phyloP scores from a whole-genome alignment of 2,888 invertebrate genomes.

The Tiliacea aurago region DNA sequence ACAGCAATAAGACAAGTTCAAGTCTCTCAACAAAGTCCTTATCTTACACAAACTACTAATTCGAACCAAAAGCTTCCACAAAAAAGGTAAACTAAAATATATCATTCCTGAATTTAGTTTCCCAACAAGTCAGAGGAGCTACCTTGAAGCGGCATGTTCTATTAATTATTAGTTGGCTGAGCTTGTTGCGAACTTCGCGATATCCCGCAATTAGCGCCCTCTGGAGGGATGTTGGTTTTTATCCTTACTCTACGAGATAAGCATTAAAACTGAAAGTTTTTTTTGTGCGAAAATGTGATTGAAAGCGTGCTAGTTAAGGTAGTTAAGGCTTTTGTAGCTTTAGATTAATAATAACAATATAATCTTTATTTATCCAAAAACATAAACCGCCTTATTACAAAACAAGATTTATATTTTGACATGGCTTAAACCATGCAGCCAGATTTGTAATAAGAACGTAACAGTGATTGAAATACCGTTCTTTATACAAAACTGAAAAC shows the following conservation, averaged over 20 bases:
- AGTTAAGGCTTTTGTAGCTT: background rate
- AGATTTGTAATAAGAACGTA: no score
- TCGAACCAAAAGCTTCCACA: background rate
- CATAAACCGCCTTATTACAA: no score
- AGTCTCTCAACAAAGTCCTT: background rate
- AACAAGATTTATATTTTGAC: no score
- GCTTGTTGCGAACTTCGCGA: slow-evolving; percentile 60
- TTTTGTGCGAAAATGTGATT: slow-evolving; percentile 12
- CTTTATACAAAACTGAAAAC: no score
- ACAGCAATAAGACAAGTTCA: background rate
- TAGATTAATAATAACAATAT: no score
- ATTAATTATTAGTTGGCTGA: slow-evolving; percentile 65
- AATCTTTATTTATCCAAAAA: no score
- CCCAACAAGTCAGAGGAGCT: slow-evolving; percentile 44
- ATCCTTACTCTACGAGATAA: slow-evolving; percentile 35
- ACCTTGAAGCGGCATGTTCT: slow-evolving; percentile 60
- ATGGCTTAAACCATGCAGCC: no score
- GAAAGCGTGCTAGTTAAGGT: background rate
- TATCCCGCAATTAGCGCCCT: slow-evolving; percentile 60
- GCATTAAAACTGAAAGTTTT: slow-evolving; percentile 14
- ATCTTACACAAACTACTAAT: slow-evolving; percentile 2
- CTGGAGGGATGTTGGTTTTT: slow-evolving; percentile 54
- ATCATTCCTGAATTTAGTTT: slow-evolving; percentile 46
- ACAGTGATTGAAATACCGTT: no score
- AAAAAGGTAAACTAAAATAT: slow-evolving; percentile 36